These are phyloP conservation scores for Aleadryas rufinucha DNA, from an alignment of 2,113 vertebrate genomes.

Conservation along the genomic window DNA sequence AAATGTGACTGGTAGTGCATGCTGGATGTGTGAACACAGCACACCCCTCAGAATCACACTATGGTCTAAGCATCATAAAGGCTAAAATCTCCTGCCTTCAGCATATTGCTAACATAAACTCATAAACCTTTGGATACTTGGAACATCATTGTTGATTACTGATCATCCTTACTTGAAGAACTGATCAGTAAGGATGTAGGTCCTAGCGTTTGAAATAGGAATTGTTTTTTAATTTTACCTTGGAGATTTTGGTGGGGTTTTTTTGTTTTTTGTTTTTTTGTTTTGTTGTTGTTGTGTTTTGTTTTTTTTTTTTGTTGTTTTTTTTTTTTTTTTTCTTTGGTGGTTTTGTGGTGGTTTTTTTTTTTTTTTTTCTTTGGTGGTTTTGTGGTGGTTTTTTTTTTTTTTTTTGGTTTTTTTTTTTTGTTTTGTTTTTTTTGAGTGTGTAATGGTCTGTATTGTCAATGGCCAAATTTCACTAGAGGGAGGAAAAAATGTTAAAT, in stretches of 20 bases:
- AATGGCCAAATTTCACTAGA: not conserved
- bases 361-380: not conserved
- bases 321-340: not conserved
- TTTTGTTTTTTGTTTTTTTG: fast-evolving
- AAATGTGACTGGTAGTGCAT: not conserved
- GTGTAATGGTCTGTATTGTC: not conserved
- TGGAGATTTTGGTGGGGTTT: not conserved
- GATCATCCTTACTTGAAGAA: no score
- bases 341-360: not conserved
- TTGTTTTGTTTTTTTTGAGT: no score
- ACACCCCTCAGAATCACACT: not conserved
- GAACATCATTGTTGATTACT: not conserved
- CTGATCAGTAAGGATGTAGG: not conserved
- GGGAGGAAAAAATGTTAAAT: not conserved
- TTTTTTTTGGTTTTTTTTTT: no score
- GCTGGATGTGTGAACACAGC: not conserved
- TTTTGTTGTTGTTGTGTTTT: no score
- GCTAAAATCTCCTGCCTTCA: not conserved
- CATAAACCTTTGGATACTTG: not conserved
- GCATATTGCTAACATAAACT: not conserved
- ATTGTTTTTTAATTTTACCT: not conserved
- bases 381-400: fast-evolving
- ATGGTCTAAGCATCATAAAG: not conserved
- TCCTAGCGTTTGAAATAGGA: not conserved
- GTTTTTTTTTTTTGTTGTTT: no score